A percentile compares a stretch with the other conserved stretches of the same genome.
These are phyloP conservation scores for Nesoenas mayeri DNA, from an alignment of 2,113 vertebrate species.

Conservation along the genomic window DNA sequence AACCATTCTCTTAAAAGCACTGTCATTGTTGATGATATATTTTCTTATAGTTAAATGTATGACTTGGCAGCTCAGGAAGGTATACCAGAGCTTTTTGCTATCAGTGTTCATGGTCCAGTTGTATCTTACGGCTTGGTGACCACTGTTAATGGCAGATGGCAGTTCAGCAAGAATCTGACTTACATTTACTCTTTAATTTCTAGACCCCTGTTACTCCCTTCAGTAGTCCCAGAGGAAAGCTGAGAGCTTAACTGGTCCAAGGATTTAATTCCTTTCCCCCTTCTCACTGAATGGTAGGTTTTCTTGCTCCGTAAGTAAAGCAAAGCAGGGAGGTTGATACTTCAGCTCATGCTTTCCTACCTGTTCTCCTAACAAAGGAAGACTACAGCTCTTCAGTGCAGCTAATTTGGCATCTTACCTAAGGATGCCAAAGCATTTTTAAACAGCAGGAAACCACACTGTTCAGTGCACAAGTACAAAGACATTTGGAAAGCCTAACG, in stretches of 20 bases:
- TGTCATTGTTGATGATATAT: neutral
- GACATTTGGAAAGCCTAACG: neutral
- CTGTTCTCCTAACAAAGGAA: neutral
- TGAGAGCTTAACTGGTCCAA: neutral
- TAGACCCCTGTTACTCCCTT: neutral
- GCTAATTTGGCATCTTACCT: neutral
- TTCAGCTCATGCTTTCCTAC: neutral
- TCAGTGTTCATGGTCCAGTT: neutral
- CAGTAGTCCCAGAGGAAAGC: neutral
- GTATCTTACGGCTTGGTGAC: neutral
- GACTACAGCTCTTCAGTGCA: neutral
- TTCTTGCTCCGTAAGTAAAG: neutral
- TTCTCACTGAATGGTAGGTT: neutral
- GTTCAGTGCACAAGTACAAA: neutral
- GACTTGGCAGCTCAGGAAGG: neutral
- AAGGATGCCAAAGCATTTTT: neutral
- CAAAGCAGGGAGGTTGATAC: neutral
- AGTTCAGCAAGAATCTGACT: neutral
- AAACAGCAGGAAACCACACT: neutral
- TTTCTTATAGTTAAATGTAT: neutral
- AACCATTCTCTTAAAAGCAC: slow-evolving; percentile 33
- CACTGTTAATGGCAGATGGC: neutral
- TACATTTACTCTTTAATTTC: neutral
- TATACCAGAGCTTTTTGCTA: neutral
- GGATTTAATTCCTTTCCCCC: neutral